Base-by-base conservation (phyloP, 2,797 vertebrate species). In the Scolopax bukidnonensis region DNA sequence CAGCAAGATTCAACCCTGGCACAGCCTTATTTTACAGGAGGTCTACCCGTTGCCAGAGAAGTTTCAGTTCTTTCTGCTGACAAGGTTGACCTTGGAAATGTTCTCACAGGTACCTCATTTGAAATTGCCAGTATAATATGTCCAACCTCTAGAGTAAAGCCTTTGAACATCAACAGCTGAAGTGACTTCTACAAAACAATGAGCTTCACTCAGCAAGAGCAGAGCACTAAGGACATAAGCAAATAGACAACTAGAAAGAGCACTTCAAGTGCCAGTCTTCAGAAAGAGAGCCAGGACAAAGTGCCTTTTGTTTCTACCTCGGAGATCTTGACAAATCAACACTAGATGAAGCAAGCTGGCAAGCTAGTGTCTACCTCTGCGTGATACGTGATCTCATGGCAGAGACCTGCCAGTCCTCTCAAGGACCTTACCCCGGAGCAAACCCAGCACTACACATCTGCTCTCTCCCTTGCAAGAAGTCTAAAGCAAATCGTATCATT, bases 281-380 rank as follows among this genome's bases (percentile, higher is more conserved):
- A 16, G 6, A 38, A 67, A 25, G 59, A 6, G 1, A 12, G 84
- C 20, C 63, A 45, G 78, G 56, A 96, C 96, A 96, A 95, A 94
- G 87, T n/a, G 64, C 64, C 92, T 93, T 95, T 87, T 95, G 95
- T 96, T 74, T 47, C 59, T 77, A 61, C 53, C 64, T 67, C 32
- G 24, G 43, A 92, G 75, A 89, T 87, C 86, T 65, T 60, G 51
- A 90, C 86, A 87, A 90, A 93, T 87, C 88, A 53, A 53, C 92
- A 85, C 9, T 8, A 92, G 95, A 95, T 93, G 51, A 92, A 83
- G 36, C 70, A 81, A 57, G 86, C 81, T 89, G 56, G 75, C 86
- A 84, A 78, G 32, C 74, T 0, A 17, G n/a, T 77, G 61, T 24
- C 27, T 27, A 27, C 47, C 81, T 67, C 38, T 7, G 75, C 30